Evolutionary conservation across 1,140 invertebrate genomes (phyloP), one percentile per base, ranked within the genome.

Genomic region (Wiebesia pumilae): DNA sequence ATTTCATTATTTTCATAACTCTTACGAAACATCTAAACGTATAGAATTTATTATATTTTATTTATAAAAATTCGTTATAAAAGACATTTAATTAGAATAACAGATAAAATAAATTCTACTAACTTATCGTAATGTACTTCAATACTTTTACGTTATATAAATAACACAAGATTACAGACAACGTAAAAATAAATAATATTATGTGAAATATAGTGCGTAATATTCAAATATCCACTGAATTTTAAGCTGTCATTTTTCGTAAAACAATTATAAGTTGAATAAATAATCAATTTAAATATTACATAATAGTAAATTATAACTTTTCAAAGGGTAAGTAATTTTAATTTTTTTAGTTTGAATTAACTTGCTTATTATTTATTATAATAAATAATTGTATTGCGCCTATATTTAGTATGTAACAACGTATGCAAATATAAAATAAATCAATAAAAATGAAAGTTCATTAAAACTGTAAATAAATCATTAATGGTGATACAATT

Each of bases 381-480:
- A 12, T 6, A 65, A 81, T 65, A 27, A 27, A 67, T 81, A 67
- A 51, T 33, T 51, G 62, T 47, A 35, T 30, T n/a, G 27, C n/a
- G 24, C 58, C 24, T 75, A 38, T 7, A 75, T 78, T 69, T 10
- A 71, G 27, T 62, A 38, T 73, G 43, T 62, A 79, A 12, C 35
- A 67, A 30, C 30, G 33, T 43, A 73, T 81, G 47, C 21, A 86
- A 86, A 86, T 86, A 79, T 77, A 81, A 86, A 86, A 30, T 0
- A 80, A 81, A 85, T 73, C 21, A 14, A 58, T 3, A 77, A 62
- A 77, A 86, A 75, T 9, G 38, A 30, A 16, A 78, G 30, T 3
- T 62, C 79, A 21, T 81, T 33, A 7, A 65, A 81, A 75, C 14
- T 85, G 84, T 85, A 85, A 80, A 85, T 85, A 85, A 30, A 35